Base-by-base conservation (phyloP, 1,140 invertebrate species). In the Amyelois transitella region DNA sequence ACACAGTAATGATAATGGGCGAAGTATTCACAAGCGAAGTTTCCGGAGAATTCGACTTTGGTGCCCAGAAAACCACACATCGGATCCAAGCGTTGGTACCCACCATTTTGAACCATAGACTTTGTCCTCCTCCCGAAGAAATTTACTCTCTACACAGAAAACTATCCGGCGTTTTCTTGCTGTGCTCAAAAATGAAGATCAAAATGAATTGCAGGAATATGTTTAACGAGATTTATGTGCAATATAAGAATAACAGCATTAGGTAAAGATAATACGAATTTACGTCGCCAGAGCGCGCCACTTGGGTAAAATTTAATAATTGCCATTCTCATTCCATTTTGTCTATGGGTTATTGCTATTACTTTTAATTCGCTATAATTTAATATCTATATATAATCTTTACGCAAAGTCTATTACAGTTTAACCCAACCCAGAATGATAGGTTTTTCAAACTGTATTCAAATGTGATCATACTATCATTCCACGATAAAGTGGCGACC, bases 121-220 rank as follows among this genome's bases (percentile, higher is more conserved):
- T 99, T 0, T 97, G 96, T 48, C 96, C 99, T 12, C 99, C 99
- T 0, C 99, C 99, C 0, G 98, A 99, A 87, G 98, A 99, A 90
- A 97, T 98, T 60, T 99, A 99, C 87, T 99, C 98, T 0, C 89
- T 99, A 1, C 98, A 99, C 82, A 91, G 99, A 54, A 99, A 99
- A 91, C 91, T 99, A 55, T 98, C 99, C 0, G 99, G 99, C 0
- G 93, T 98, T 4, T 99, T 99, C 89, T 88, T 99, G 22, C 87
- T 99, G 0, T 99, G 97, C 77, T 91, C 96, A 0, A 98, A 99
- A 82, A 89, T 99, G 6, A 92, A 94, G 75, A 93, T 96, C 2
- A 92, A 92, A 71, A 92, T 99, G 57, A 92, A 95, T 60, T 99
- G 98, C 84, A 91, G 94, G 28, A 90, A 92, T 47, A 92, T 99